Base-by-base conservation (phyloP, 92 coral and sea anemone genomes). In the Heliopora coerulea region DNA sequence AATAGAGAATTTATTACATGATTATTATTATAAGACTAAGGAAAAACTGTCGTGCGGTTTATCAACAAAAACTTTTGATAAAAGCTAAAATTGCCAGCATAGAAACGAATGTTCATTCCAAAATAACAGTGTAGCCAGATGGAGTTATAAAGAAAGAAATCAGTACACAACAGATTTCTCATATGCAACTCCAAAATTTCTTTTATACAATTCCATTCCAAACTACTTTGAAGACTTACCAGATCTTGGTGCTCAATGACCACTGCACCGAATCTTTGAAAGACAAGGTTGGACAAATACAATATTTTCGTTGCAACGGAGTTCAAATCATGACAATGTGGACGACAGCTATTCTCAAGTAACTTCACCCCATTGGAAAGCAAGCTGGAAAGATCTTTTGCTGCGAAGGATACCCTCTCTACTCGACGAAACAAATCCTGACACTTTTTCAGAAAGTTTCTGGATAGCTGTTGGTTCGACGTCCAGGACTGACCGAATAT, bases 201-300 rank as follows among this genome's bases (percentile, higher is more conserved):
- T n/a, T n/a, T n/a, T n/a, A n/a, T n/a, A n/a, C n/a, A n/a, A n/a
- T n/a, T n/a, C n/a, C n/a, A n/a, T n/a, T n/a, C n/a, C n/a, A n/a
- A n/a, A n/a, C n/a, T n/a, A n/a, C n/a, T n/a, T n/a, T n/a, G n/a
- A 65, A 20, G 13, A 20, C 72, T 65, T 40, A 65, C 72, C 12
- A 65, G 54, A 1, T 65, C 54, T 21, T 40, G 21, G 29, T 65
- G 33, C 25, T 39, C 31, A 65, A 65, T 20, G 14, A 65, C 14
- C 56, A 39, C 40, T 65, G 19, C 56, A 49, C 40, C 26, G 27
- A 65, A 65, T 40, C 72, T 65, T 32, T 40, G 5, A 33, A 39
- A 65, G 41, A 65, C 18, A 1, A 40, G 34, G 27, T 65, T 33
- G 0, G 72, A 49, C 13, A 65, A 42, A 41, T 65, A 65, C 2